A percentile compares a stretch with the other conserved stretches of the same genome.
phyloP scores from a whole-genome alignment of 2,888 invertebrate species.

The Drosophila engyochracea region DNA sequence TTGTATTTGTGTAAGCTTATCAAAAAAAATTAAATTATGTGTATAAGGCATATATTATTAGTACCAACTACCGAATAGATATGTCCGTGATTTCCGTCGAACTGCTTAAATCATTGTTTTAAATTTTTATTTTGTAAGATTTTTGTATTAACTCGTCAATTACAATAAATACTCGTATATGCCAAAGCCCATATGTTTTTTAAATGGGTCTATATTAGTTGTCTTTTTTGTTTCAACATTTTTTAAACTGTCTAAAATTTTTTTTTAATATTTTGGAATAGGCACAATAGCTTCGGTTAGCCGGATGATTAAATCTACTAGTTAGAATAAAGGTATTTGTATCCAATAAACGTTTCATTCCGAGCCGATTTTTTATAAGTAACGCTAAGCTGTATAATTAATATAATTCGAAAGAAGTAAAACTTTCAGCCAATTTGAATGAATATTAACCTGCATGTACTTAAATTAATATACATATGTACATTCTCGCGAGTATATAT shows the following conservation, averaged over 20 bases:
- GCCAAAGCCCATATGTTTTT: neutral
- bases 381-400: conserved; percentile 6
- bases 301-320: conserved; percentile 31
- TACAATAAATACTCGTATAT: neutral
- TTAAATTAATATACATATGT: neutral
- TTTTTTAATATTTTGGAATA: conserved; percentile 9
- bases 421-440: conserved; percentile 3
- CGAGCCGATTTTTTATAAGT: conserved; percentile 20
- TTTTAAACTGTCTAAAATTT: neutral
- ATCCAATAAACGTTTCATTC: conserved; percentile 21
- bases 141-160: neutral
- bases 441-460: neutral
- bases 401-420: conserved; percentile 9
- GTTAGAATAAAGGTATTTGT: conserved; percentile 28
- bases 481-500: neutral
- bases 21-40: neutral
- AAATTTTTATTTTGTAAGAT: neutral
- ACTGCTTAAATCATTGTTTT: neutral
- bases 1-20: neutral
- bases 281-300: conserved; percentile 21
- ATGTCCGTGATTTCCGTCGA: neutral
- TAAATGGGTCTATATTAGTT: neutral
- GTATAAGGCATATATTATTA: neutral
- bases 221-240: neutral
- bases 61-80: neutral